Conservation (phyloP, 2,888 invertebrate genomes). For the Mycalesis mineus region DNA sequence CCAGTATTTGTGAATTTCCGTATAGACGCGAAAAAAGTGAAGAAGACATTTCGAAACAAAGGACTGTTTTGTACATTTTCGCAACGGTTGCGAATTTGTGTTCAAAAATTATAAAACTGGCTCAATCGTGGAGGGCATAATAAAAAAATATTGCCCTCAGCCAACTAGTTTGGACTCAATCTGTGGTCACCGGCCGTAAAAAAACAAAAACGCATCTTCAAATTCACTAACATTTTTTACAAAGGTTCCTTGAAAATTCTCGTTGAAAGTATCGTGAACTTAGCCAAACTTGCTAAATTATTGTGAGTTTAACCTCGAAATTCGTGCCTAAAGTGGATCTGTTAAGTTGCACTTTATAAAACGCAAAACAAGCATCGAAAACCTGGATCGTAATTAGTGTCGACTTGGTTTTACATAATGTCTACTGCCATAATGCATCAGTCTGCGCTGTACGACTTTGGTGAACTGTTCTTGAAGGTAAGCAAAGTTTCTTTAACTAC, state of each 20-base stretch:
- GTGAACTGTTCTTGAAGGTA: conserved; percentile 86
- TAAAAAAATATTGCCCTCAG: conserved; percentile 54
- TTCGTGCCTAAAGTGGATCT: conserved; percentile 69
- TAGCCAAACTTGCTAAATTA: conserved; percentile 57
- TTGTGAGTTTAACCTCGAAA: conserved; percentile 65
- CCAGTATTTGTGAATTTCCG: conserved; percentile 72
- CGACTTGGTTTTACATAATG: conserved; percentile 77
- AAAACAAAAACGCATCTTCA: conserved; percentile 68
- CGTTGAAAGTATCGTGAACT: conserved; percentile 59
- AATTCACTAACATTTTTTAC: conserved; percentile 56
- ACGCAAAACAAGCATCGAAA: conserved; percentile 43
- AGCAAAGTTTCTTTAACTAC: conserved; percentile 34
- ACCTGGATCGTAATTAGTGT: conserved; percentile 67
- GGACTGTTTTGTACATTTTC: conserved; percentile 79
- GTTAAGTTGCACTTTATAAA: conserved; percentile 51
- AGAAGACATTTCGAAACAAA: conserved; percentile 73
- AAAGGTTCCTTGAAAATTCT: conserved; percentile 64
- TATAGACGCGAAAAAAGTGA: conserved; percentile 73
- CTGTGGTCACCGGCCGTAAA: conserved; percentile 67
- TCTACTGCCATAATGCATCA: conserved; percentile 88
- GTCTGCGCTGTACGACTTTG: conserved; percentile 86
- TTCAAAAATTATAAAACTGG: conserved; percentile 65
- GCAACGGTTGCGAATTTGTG: conserved; percentile 75
- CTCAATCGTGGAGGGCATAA: conserved; percentile 52
- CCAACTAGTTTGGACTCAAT: conserved; percentile 72